phyloP scores from a whole-genome alignment of 2,797 vertebrate species.

The Thamnophis elegans region DNA sequence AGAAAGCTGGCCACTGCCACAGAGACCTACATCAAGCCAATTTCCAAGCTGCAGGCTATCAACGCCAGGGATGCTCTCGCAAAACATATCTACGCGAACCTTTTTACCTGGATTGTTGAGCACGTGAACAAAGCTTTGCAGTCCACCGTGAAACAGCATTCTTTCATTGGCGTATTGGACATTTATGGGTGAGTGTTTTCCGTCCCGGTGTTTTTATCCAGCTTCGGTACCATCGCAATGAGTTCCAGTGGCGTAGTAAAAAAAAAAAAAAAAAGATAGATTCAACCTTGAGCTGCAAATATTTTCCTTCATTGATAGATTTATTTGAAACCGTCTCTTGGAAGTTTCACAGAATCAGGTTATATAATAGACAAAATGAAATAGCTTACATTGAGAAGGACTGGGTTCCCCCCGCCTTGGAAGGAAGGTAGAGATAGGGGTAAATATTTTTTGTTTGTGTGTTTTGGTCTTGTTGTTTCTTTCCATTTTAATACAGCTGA shows the following conservation, averaged over 20 bases:
- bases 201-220: background rate
- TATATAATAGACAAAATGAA: background rate
- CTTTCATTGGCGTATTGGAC: slow-evolving; percentile 96
- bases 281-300: background rate
- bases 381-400: background rate
- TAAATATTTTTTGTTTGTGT: background rate
- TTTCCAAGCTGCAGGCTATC: slow-evolving; percentile 89
- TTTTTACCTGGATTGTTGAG: slow-evolving; percentile 97
- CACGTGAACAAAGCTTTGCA: slow-evolving; percentile 93
- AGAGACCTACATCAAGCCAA: slow-evolving; percentile 93
- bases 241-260: background rate
- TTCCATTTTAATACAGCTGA: background rate
- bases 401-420: background rate
- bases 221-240: background rate
- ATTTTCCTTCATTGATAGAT: background rate
- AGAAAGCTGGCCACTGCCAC: slow-evolving; percentile 92
- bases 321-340: no score
- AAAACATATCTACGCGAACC: slow-evolving; percentile 96
- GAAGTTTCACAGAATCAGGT: background rate
- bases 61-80: slow-evolving; percentile 93
- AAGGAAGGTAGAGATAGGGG: background rate
- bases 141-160: slow-evolving; percentile 88
- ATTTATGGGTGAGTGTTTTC: slow-evolving; percentile 88
- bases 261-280: background rate
- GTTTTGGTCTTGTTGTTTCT: background rate